Base-by-base conservation (phyloP, 2,888 invertebrate species). In the Merodon equestris region DNA sequence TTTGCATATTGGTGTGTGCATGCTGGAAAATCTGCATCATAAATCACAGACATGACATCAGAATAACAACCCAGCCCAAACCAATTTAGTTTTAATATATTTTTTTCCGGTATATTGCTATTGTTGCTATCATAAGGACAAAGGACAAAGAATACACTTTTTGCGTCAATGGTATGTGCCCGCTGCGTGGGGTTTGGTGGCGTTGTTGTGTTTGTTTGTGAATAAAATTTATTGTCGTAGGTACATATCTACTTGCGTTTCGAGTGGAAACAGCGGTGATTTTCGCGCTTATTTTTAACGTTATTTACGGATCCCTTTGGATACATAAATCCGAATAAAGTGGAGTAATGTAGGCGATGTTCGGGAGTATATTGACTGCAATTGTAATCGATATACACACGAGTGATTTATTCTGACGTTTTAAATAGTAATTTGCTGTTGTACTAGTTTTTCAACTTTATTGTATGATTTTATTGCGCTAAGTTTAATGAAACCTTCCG, bases 21-120 rank as follows among this genome's bases (percentile, higher is more conserved):
- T 36, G 40, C 42, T 19, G 1, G 34, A 15, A 38, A 47, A 66
- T 51, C 67, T 73, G 58, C 45, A 58, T 63, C 67, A 53, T 79
- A 79, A 79, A 73, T 79, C 73, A 79, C 48, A 68, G 67, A 54
- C 57, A 50, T 68, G 63, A 68, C 77, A 68, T 63, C 67, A 48
- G 57, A 51, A 63, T 53, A 73, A 67, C 56, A 60, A 34, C 45
- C 61, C 51, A 60, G 47, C 60, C 56, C 66, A 57, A 42, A 13
- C 15, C 60, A 27, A n/a, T 9, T 56, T n/a, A 40, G 36, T 14
- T 45, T 40, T 38, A 48, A 51, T 27, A 13, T 27, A 34, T 51
- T 47, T 42, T 54, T 36, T 48, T 48, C 58, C 51, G 27, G 68
- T 15, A 14, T 17, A 12, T 14, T 9, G 19, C 45, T 51, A 40